phyloP scores from a whole-genome alignment of 1,140 invertebrate genomes.

The Ladona fulva region DNA sequence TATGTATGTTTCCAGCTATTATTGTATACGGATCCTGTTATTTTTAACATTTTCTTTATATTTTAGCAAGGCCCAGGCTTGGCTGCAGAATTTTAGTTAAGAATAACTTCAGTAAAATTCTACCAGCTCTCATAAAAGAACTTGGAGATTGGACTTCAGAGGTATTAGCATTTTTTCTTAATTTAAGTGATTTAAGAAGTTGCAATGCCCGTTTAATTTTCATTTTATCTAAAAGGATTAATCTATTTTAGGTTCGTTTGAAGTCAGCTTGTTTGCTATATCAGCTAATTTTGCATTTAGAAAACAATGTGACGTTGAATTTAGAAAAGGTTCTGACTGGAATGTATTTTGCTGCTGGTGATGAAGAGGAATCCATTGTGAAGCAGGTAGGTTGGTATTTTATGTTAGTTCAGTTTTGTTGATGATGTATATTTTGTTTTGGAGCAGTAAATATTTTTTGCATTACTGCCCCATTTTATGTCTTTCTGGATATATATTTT shows the following conservation, averaged over 20 bases:
- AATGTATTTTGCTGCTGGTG: conserved; percentile 41
- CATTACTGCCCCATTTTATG: too few species aligned
- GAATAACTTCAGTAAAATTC: conserved; percentile 55
- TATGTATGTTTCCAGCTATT: conserved; percentile 16
- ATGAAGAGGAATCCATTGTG: conserved; percentile 51
- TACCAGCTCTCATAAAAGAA: conserved; percentile 55
- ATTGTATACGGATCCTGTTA: background rate
- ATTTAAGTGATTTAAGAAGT: background rate
- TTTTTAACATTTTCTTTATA: conserved; percentile 14
- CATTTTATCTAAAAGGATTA: background rate
- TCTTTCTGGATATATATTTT: too few species aligned
- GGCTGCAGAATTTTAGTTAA: conserved; percentile 64
- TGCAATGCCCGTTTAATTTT: background rate
- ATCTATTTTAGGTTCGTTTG: conserved; percentile 45
- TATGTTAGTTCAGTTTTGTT: too few species aligned
- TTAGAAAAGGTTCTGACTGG: conserved; percentile 46
- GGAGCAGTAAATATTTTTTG: too few species aligned
- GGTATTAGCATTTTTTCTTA: background rate
- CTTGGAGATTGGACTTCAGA: conserved; percentile 57
- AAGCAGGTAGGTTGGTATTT: conserved; percentile 54
- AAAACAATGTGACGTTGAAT: conserved; percentile 59
- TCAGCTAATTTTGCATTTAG: conserved; percentile 55
- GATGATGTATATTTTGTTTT: too few species aligned
- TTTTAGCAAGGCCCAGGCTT: conserved; percentile 56
- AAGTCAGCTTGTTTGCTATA: conserved; percentile 64